Conservation (phyloP, 2,888 invertebrate species). For the Parnassius smintheus region DNA sequence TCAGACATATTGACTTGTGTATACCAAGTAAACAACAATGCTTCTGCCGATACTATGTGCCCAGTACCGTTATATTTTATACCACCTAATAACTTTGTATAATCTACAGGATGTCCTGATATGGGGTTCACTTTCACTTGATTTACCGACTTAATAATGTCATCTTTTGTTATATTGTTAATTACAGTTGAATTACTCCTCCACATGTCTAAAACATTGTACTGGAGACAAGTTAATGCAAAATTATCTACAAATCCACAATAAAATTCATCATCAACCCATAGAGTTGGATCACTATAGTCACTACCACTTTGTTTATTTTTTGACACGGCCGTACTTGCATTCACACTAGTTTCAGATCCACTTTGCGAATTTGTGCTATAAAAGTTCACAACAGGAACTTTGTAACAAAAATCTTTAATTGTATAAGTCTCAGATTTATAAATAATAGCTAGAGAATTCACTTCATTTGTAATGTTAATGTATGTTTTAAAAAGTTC, state of each 20-base stretch:
- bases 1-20: conserved; percentile 85
- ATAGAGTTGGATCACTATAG: conserved; percentile 80
- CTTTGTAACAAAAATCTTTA: conserved; percentile 67
- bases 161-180: conserved; percentile 76
- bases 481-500: conserved; percentile 76
- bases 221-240: conserved; percentile 81
- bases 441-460: conserved; percentile 55
- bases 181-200: conserved; percentile 79
- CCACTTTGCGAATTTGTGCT: conserved; percentile 45
- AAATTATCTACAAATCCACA: conserved; percentile 84
- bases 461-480: conserved; percentile 75
- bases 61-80: conserved; percentile 80
- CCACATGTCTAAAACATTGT: conserved; percentile 87
- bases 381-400: conserved; percentile 69
- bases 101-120: conserved; percentile 84
- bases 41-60: conserved; percentile 82
- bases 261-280: conserved; percentile 80
- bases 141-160: conserved; percentile 83
- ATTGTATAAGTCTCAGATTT: conserved; percentile 47
- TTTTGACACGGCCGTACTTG: conserved; percentile 29
- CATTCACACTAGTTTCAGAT: conserved; percentile 43
- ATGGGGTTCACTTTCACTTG: conserved; percentile 81
- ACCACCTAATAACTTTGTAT: conserved; percentile 83
- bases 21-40: conserved; percentile 84
- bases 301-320: conserved; percentile 46